phyloP scores from a whole-genome alignment of 53 echinoderm and acorn worm genomes.

The Crossaster papposus region DNA sequence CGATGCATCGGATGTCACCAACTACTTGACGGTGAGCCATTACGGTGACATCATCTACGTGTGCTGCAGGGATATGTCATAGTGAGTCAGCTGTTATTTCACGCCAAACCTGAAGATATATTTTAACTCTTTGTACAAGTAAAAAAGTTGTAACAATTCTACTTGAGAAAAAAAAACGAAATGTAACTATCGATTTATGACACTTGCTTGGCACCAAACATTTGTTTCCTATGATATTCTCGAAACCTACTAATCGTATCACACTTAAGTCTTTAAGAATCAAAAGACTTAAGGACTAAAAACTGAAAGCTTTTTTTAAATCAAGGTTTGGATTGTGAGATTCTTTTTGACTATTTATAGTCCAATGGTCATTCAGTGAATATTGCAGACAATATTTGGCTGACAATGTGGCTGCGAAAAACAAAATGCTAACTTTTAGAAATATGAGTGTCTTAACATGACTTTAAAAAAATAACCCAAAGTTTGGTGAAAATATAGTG shows the following conservation, averaged over 20 bases:
- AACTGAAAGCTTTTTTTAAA: too few species aligned
- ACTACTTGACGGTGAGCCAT: slow-evolving; percentile 20
- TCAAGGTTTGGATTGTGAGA: too few species aligned
- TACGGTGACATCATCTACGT: slow-evolving; percentile 10
- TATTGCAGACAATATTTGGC: too few species aligned
- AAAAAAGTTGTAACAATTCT: background rate
- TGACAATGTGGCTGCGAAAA: too few species aligned
- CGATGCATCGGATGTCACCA: background rate
- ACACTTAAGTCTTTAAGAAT: too few species aligned
- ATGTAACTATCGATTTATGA: background rate
- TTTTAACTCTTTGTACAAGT: background rate
- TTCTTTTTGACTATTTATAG: too few species aligned
- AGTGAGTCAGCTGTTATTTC: slow-evolving; percentile 1
- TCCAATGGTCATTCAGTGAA: too few species aligned
- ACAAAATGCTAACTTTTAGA: too few species aligned
- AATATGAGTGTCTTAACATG: background rate
- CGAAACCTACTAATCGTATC: too few species aligned
- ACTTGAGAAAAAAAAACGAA: background rate
- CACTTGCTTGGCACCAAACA: background rate
- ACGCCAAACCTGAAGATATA: background rate
- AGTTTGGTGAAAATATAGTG: background rate
- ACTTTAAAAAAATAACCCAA: background rate
- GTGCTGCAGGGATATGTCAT: slow-evolving; percentile 1
- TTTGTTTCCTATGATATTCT: too few species aligned
- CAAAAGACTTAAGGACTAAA: too few species aligned